A percentile compares a stretch with the other conserved stretches of the same genome.
Evolutionary conservation across 2,888 invertebrate species (phyloP).

Genomic region (Rhimphoctona megacephalus): DNA sequence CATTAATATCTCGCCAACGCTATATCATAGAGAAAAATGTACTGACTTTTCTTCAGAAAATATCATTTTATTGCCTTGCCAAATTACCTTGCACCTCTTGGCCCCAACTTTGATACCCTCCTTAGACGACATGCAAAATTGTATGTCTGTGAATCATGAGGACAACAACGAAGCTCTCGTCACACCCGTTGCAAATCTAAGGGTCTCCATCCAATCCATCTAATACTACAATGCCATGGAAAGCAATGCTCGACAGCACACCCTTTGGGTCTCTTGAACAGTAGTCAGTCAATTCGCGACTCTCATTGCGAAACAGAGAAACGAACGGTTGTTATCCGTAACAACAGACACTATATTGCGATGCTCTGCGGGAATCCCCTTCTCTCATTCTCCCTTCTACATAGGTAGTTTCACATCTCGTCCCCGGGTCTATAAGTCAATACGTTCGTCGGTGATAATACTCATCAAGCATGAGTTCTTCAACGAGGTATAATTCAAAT

Average conservation of each 20-base stretch:
- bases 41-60: background rate
- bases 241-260: conserved; percentile 12
- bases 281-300: conserved; percentile 49
- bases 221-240: conserved; percentile 42
- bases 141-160: conserved; percentile 21
- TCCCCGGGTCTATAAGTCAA: conserved; percentile 76
- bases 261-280: conserved; percentile 50
- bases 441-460: conserved; percentile 75
- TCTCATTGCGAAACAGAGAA: conserved; percentile 59
- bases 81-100: background rate
- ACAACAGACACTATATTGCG: conserved; percentile 75
- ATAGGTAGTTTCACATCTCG: conserved; percentile 51
- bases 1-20: background rate
- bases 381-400: conserved; percentile 26
- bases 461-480: conserved; percentile 71
- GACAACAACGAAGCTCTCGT: conserved; percentile 48
- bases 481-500: conserved; percentile 49
- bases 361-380: conserved; percentile 61
- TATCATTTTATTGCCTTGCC: background rate
- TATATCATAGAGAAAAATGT: background rate
- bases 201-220: conserved; percentile 48
- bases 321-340: conserved; percentile 73
- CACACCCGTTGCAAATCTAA: conserved; percentile 38
- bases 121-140: background rate
- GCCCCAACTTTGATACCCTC: background rate